phyloP scores from a whole-genome alignment of 2,797 vertebrate species.

The Rhynchotus rufescens region DNA sequence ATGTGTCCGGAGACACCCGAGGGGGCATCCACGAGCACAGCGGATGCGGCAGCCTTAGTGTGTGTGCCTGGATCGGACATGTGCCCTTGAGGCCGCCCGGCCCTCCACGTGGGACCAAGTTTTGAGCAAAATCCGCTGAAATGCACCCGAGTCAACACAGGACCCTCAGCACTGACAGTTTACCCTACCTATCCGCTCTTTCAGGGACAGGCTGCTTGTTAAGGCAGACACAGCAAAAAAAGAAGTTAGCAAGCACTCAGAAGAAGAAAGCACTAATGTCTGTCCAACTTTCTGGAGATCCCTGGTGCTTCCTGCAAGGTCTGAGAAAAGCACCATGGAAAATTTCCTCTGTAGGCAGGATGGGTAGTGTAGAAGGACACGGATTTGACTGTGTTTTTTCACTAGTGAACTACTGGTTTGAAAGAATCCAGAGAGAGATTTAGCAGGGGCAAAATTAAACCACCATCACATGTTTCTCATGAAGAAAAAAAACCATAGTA shows the following conservation, averaged over 20 bases:
- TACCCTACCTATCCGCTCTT: neutral
- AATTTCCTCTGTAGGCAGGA: neutral
- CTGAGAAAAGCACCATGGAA: neutral
- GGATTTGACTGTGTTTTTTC: neutral
- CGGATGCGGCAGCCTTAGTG: neutral
- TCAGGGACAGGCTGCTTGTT: neutral
- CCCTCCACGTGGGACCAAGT: too few species aligned
- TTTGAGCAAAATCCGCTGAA: neutral
- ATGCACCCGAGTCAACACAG: fast-evolving
- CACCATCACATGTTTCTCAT: neutral
- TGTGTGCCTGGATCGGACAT: neutral
- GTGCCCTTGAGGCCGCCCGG: neutral
- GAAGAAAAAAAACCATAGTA: neutral
- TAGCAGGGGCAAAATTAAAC: neutral
- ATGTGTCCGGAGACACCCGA: neutral
- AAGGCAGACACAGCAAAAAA: neutral
- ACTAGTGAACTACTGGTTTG: neutral
- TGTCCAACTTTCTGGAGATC: neutral
- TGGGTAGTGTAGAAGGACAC: neutral
- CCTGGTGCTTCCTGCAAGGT: neutral
- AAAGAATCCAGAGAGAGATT: neutral
- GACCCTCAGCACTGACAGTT: neutral
- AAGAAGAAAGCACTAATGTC: neutral
- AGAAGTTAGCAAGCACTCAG: neutral
- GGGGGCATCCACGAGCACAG: neutral